Evolutionary conservation across 2,113 vertebrate species (phyloP).

Genomic region (Eupsittula cactorum): DNA sequence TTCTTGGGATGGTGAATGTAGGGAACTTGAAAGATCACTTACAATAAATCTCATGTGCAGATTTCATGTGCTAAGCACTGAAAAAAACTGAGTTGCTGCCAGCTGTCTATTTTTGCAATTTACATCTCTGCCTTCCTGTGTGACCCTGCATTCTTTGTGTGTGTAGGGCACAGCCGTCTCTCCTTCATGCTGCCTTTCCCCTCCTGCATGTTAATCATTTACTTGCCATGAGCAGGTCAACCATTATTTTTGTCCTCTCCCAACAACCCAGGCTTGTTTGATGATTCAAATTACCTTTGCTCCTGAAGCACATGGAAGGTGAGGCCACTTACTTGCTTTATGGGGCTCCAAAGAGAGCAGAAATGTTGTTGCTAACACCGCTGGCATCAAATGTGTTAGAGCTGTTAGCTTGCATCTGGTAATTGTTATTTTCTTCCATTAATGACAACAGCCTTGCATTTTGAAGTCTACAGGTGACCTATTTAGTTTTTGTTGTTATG

Average conservation of each 20-base stretch:
- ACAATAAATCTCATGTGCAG: background rate
- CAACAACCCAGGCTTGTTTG: background rate
- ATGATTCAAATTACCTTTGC: background rate
- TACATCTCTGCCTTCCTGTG: background rate
- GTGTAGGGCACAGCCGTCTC: background rate
- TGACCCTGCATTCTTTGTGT: background rate
- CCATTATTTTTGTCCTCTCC: slow-evolving; percentile 6
- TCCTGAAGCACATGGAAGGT: background rate
- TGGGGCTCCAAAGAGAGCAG: background rate
- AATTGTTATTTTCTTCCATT: background rate
- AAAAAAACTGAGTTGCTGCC: background rate
- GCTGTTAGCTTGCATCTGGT: background rate
- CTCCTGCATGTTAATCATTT: slow-evolving; percentile 43
- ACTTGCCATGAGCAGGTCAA: background rate
- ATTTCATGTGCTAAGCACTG: background rate
- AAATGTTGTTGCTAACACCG: background rate
- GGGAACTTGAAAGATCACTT: background rate
- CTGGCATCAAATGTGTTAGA: background rate
- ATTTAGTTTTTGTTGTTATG: background rate
- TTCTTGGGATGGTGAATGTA: background rate
- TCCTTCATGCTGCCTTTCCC: background rate
- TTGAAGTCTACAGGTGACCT: slow-evolving; percentile 7
- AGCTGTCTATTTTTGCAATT: background rate
- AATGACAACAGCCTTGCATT: background rate
- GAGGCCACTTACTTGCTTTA: background rate